Evolutionary conservation across 1,140 invertebrate genomes (phyloP), one percentile per base, ranked within the genome.

Genomic region (Aphaenogaster rudis): DNA sequence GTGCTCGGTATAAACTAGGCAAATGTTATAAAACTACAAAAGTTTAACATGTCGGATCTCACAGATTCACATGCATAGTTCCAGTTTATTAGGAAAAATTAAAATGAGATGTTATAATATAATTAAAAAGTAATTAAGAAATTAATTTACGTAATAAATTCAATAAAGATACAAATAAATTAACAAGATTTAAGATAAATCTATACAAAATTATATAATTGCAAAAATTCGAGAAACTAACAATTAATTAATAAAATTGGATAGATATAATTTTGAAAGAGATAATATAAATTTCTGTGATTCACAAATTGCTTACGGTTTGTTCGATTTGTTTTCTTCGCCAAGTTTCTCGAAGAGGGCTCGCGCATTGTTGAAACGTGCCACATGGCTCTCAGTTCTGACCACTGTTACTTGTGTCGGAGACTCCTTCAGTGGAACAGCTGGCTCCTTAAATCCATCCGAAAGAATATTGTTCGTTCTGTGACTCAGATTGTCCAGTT

Each of bases 331-430:
- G 92, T 97, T 97, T 90, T 98, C 97, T 84, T 97, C 97, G 36
- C 98, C 98, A 80, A 99, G 96, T 93, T 98, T 98, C 94, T 99
- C 98, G 95, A 99, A 99, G 36, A 99, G 96, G 39, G 98, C 98
- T 50, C 98, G 96, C 0, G 98, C 98, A 94, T 98, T 98, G 93
- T 99, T 99, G 95, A 99, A 99, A 69, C 98, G 96, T 21, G 98
- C 97, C 87, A 98, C 97, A 93, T 98, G 98, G 87, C 98, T 98
- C 95, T 99, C 98, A 3, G 98, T 98, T 72, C 98, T 96, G 61
- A 97, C 97, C n/a, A 98, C 97, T 3, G 97, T 97, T 57, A 97
- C 97, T 91, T 96, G 96, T 54, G 95, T 96, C 76, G 96, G 95
- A 39, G 95, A 95, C 50, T 95, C 95, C 64, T 95, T 94, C n/a